phyloP scores from a whole-genome alignment of 2,113 vertebrate genomes.

The Eulacestoma nigropectus region DNA sequence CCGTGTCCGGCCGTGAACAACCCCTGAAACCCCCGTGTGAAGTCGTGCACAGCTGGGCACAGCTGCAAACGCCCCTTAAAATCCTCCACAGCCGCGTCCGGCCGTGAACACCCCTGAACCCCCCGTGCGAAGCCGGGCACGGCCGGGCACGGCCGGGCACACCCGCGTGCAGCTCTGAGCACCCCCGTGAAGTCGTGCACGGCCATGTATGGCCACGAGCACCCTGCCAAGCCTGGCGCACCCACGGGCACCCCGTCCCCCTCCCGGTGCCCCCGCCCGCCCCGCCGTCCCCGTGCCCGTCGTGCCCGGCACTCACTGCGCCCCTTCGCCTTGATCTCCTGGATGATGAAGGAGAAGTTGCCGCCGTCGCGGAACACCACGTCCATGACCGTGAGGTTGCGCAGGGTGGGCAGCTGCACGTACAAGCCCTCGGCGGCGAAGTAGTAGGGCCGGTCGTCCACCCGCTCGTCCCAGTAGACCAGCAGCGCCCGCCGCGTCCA shows the following conservation, averaged over 20 bases:
- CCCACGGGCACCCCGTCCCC: neutral
- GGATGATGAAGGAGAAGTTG: slow-evolving; percentile 76
- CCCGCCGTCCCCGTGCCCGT: neutral
- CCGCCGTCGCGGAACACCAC: slow-evolving; percentile 65
- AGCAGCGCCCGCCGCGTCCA: slow-evolving; percentile 81
- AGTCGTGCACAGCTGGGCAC: neutral
- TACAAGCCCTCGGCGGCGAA: slow-evolving; percentile 87
- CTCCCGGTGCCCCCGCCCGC: no score
- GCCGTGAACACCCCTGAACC: rapidly evolving
- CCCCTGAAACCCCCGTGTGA: rapidly evolving
- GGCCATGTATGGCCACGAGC: neutral
- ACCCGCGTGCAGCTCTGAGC: rapidly evolving
- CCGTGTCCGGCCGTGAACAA: rapidly evolving
- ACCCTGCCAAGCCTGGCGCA: neutral
- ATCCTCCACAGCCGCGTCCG: neutral
- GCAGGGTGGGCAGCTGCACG: slow-evolving; percentile 57
- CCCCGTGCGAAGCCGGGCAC: neutral
- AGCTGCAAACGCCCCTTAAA: neutral
- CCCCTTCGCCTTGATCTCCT: slow-evolving; percentile 71
- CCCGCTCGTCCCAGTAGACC: slow-evolving; percentile 79
- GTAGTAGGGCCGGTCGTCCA: slow-evolving; percentile 77
- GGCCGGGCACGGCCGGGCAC: neutral
- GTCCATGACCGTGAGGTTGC: slow-evolving; percentile 78
- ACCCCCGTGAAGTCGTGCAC: rapidly evolving
- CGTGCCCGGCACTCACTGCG: slow-evolving; percentile 67